phyloP scores from a whole-genome alignment of 1,140 invertebrate species.

The Papilio polytes region DNA sequence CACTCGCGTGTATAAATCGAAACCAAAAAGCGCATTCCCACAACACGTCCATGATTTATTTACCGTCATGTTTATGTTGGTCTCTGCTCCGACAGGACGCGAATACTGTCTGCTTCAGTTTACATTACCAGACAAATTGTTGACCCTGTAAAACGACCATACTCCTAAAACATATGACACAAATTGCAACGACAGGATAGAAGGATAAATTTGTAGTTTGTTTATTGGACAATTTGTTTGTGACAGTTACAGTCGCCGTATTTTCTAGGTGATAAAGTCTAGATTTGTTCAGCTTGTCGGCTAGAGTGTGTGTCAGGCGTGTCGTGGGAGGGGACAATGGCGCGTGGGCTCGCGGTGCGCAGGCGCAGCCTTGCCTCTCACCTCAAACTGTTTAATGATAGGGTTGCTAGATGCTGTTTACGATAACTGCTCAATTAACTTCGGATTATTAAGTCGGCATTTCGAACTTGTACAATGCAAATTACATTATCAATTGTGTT shows the following conservation, averaged over 20 bases:
- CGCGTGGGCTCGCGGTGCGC: constrained; percentile 59
- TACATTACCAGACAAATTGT: constrained; percentile 52
- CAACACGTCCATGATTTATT: constrained; percentile 75
- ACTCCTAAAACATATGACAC: constrained; percentile 35
- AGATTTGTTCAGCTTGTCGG: neutral
- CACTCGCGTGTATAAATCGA: constrained; percentile 46
- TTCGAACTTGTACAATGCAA: neutral
- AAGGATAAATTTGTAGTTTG: constrained; percentile 41
- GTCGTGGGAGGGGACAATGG: constrained; percentile 54
- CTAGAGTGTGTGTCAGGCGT: constrained; percentile 31
- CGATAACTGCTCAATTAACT: constrained; percentile 2
- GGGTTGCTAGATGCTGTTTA: constrained; percentile 12
- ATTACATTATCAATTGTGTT: neutral
- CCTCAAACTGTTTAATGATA: constrained; percentile 48
- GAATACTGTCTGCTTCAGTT: constrained; percentile 60
- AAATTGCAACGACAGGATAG: constrained; percentile 23
- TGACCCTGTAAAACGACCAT: constrained; percentile 26
- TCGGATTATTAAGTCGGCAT: neutral
- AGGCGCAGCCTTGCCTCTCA: constrained; percentile 55
- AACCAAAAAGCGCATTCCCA: constrained; percentile 62
- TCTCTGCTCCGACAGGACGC: constrained; percentile 55
- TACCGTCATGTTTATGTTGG: constrained; percentile 67
- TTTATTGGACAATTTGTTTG: constrained; percentile 44
- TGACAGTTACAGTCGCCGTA: constrained; percentile 35
- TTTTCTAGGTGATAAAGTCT: constrained; percentile 35